Evolutionary conservation across 2,888 invertebrate species (phyloP).

Genomic region (Drosophila multiciliata): DNA sequence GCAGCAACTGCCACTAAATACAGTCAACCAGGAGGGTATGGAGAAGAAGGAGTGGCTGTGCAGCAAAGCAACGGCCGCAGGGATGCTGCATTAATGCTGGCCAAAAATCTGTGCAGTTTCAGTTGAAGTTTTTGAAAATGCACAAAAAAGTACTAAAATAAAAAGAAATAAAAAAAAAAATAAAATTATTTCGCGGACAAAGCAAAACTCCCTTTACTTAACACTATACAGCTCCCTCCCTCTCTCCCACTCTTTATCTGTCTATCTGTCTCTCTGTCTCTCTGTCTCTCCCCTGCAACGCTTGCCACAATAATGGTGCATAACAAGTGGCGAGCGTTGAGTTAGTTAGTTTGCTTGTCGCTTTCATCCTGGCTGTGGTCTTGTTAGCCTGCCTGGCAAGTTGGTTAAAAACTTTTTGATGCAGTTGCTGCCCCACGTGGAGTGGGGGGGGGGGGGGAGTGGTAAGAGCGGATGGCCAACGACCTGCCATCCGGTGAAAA

Average conservation of each 20-base stretch:
- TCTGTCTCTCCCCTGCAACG: constrained; percentile 2
- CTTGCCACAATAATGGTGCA: constrained; percentile 67
- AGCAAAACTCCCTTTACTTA: constrained; percentile 49
- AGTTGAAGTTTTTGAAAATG: constrained; percentile 58
- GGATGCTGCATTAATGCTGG: constrained; percentile 66
- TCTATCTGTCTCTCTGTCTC: background rate
- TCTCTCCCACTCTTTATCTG: background rate
- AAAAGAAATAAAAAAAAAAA: constrained; percentile 20
- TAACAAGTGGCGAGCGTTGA: constrained; percentile 74
- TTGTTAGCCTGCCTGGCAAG: constrained; percentile 75
- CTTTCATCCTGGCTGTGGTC: constrained; percentile 46
- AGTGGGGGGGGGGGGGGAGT: too few relatives aligned
- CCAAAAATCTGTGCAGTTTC: constrained; percentile 73
- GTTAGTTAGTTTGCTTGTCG: constrained; percentile 70
- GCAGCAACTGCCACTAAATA: constrained; percentile 28
- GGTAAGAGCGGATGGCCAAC: constrained; percentile 56
- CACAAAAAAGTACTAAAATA: constrained; percentile 16
- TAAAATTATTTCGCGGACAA: constrained; percentile 71
- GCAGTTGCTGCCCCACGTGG: constrained; percentile 46
- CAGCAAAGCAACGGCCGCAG: constrained; percentile 32
- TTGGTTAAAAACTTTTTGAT: constrained; percentile 79
- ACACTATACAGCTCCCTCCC: background rate
- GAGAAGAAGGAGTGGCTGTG: background rate
- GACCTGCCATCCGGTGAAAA: constrained; percentile 51
- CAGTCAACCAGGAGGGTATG: constrained; percentile 17